phyloP scores from a whole-genome alignment of 2,888 invertebrate species.

The Cancer borealis region DNA sequence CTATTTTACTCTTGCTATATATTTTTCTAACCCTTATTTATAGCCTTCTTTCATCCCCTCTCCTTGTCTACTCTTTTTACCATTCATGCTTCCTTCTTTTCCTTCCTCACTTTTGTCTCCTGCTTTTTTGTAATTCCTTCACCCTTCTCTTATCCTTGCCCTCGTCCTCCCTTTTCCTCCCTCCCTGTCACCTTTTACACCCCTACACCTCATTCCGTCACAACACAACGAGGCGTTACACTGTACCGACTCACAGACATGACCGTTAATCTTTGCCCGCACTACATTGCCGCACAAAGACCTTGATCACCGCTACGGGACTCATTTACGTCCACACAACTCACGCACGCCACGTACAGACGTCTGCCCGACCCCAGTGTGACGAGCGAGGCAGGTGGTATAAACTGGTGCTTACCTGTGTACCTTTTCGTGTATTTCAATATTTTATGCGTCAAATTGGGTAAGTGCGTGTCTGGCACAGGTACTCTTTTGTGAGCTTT shows the following conservation, averaged over 20 bases:
- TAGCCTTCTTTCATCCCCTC: neutral
- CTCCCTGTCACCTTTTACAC: neutral
- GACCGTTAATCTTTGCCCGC: neutral
- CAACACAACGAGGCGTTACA: neutral
- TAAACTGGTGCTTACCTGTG: neutral
- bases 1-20: neutral
- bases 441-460: neutral
- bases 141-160: neutral
- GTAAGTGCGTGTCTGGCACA: constrained; percentile 11
- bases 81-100: neutral
- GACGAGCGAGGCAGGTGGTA: constrained; percentile 6
- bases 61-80: neutral
- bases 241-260: neutral
- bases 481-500: neutral
- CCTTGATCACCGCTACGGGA: neutral
- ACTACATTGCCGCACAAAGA: constrained; percentile 3
- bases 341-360: constrained; percentile 20
- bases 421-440: constrained; percentile 20
- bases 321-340: constrained; percentile 20
- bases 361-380: neutral
- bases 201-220: neutral
- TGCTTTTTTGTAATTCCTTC: neutral
- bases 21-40: neutral
- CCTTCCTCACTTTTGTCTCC: neutral
- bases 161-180: neutral